A percentile compares a stretch with the other conserved stretches of the same genome.
These are phyloP conservation scores for Tetragonula carbonaria DNA, from an alignment of 2,888 invertebrate species.

Conservation along the genomic window DNA sequence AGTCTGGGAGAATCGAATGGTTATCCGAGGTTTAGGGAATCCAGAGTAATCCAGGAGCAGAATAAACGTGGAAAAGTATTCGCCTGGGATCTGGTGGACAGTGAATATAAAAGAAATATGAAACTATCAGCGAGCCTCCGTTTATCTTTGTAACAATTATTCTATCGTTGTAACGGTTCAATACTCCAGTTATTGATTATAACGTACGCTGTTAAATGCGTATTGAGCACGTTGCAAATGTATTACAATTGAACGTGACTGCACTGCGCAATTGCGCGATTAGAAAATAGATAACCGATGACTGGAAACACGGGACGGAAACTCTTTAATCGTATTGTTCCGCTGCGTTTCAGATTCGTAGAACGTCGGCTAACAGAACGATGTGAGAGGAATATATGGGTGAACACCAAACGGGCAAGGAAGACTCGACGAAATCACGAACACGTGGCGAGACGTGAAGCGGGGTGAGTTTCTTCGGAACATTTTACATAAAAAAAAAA, in stretches of 20 bases:
- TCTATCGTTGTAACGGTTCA: neutral
- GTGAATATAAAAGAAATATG: neutral
- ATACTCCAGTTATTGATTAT: neutral
- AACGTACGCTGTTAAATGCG: neutral
- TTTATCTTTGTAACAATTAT: neutral
- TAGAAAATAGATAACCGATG: neutral
- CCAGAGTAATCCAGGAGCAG: neutral
- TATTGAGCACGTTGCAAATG: neutral
- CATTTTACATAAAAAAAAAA: neutral
- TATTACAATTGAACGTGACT: neutral
- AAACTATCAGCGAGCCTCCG: neutral
- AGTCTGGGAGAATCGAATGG: neutral
- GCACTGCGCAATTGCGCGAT: neutral
- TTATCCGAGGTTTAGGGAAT: neutral
- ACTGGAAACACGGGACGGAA: neutral
- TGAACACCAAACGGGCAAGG: slow-evolving; percentile 68
- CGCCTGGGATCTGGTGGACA: neutral
- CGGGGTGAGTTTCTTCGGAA: slow-evolving; percentile 76
- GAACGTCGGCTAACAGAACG: slow-evolving; percentile 61
- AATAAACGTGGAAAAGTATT: neutral
- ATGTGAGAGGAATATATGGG: slow-evolving; percentile 75
- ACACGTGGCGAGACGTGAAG: slow-evolving; percentile 82
- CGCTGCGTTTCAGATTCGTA: slow-evolving; percentile 64
- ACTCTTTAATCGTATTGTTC: neutral
- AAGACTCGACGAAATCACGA: slow-evolving; percentile 81